These are phyloP conservation scores for Tamias sibiricus DNA, from an alignment of 2,113 vertebrate genomes.

Conservation along the genomic window DNA sequence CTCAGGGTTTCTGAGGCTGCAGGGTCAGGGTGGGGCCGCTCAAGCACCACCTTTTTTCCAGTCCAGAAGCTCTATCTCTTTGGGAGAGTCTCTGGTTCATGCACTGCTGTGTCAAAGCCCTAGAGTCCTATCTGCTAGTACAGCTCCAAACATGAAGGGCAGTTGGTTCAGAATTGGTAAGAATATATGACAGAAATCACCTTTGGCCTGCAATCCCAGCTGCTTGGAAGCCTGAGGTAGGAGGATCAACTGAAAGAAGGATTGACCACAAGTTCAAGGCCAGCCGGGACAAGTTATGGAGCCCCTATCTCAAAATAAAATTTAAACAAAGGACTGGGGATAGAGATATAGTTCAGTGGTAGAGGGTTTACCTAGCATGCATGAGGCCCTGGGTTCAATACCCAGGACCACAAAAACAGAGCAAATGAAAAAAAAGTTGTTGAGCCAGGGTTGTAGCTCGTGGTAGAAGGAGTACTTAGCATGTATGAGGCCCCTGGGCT, in stretches of 20 bases:
- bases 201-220: not conserved
- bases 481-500: not conserved
- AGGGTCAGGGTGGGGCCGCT: not conserved
- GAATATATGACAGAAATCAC: not conserved
- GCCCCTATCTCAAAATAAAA: not conserved
- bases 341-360: not conserved
- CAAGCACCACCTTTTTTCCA: too few relatives aligned
- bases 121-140: too few relatives aligned
- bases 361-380: too few relatives aligned
- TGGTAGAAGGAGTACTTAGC: not conserved
- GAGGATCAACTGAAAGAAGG: not conserved
- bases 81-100: not conserved
- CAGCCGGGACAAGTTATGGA: not conserved
- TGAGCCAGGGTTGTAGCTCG: not conserved
- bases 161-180: not conserved
- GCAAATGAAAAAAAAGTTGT: too few relatives aligned
- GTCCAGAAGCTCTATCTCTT: not conserved
- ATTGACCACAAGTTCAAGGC: not conserved
- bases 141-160: not conserved
- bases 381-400: too few relatives aligned
- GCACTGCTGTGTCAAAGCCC: not conserved
- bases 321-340: not conserved
- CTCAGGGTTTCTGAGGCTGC: not conserved
- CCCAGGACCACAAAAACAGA: too few relatives aligned
- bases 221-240: not conserved